Evolutionary conservation across 2,797 vertebrate genomes (phyloP).

Genomic region (Falco concolor): DNA sequence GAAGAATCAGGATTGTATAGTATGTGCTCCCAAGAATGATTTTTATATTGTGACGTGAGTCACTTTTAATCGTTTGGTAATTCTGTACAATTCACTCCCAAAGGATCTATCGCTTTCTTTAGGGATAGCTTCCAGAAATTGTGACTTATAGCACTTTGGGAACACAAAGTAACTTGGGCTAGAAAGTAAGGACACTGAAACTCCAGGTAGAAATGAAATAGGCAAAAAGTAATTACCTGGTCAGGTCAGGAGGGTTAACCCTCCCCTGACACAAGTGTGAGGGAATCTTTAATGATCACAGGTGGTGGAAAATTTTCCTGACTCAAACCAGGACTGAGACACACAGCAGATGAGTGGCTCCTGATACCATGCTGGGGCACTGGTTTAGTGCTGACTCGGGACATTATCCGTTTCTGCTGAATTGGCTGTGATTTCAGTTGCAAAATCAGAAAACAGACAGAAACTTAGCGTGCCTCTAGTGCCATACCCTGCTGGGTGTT

Average conservation of each 20-base stretch:
- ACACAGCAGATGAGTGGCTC: accelerated
- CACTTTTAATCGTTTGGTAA: background rate
- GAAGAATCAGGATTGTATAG: background rate
- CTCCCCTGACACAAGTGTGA: background rate
- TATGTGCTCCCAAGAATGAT: background rate
- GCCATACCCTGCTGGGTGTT: background rate
- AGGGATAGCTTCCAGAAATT: background rate
- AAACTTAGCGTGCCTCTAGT: background rate
- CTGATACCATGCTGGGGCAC: background rate
- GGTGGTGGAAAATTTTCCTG: slow-evolving; percentile 24
- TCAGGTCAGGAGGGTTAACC: slow-evolving; percentile 30
- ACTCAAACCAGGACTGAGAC: background rate
- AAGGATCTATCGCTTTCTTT: background rate
- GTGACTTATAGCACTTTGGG: background rate
- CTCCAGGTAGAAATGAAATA: slow-evolving; percentile 46
- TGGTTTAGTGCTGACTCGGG: background rate
- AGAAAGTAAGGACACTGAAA: slow-evolving; percentile 19
- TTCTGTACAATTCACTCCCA: background rate
- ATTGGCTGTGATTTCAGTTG: background rate
- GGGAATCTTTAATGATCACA: slow-evolving; percentile 43
- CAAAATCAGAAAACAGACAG: background rate
- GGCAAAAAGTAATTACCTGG: slow-evolving; percentile 48
- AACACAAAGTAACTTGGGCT: slow-evolving; percentile 4
- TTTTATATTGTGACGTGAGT: background rate
- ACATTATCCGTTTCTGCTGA: background rate